Base-by-base conservation (phyloP, 2,888 invertebrate species). In the Steinernema carpocapsae region DNA sequence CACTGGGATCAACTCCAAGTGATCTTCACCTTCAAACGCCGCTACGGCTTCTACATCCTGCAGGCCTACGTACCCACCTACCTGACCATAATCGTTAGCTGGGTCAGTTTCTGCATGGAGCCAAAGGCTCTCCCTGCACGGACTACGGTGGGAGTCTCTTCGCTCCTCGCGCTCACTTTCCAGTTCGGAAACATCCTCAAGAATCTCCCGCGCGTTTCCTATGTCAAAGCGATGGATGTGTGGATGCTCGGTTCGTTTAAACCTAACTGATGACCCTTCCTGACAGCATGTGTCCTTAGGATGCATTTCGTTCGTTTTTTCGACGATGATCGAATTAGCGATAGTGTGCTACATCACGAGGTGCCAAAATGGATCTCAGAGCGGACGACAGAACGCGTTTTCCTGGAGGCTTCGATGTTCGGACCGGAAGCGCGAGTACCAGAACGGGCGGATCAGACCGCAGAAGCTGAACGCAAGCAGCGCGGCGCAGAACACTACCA, bases 51-150 rank as follows among this genome's bases (percentile, higher is more conserved):
- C 78, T 87, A 87, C 77, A 87, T 87, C 43, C 82, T 87, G 70
- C 87, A 87, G 77, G 87, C 87, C 1, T 87, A 87, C 74, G 84
- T 87, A 24, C 87, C 87, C 32, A 87, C 87, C 1, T 87, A 86
- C 77, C 43, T 79, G 26, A 59, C 71, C n/a, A 48, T 86, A 45
- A 82, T 84, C 74, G 87, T 87, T 24, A 83, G 83, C 0, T 87
- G 87, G 87, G 86, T 87, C 0, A 80, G 83, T 6, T 87, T 87
- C 76, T 86, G 86, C 76, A 87, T 87, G 87, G 87, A 87, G 74
- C 85, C 87, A 19, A 87, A 86, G 73, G 86, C 86, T 0, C 78
- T 87, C 51, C 87, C 87, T 7, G 87, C 87, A 2, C 71, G 87
- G 14, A 87, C 87, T 2, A 87, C 87, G 6, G 87, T 87, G 29